phyloP scores from a whole-genome alignment of 2,113 vertebrate species.

The Lycocorax pyrrhopterus region DNA sequence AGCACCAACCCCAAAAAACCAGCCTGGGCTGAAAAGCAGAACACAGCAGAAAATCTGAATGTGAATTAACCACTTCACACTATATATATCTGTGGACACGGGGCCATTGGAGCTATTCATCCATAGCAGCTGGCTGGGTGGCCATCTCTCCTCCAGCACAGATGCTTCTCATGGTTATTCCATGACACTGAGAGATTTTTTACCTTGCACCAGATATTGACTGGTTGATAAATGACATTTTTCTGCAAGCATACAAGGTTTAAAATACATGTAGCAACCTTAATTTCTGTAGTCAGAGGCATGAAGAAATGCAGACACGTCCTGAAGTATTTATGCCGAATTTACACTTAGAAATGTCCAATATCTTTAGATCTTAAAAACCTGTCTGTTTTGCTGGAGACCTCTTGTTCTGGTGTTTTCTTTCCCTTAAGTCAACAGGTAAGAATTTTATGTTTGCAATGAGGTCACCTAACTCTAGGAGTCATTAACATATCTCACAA shows the following conservation, averaged over 20 bases:
- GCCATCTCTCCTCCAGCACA: neutral
- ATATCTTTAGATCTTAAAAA: neutral
- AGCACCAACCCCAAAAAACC: accelerated
- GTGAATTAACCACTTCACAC: neutral
- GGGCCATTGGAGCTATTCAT: accelerated
- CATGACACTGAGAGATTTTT: neutral
- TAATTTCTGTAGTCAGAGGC: neutral
- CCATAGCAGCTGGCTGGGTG: neutral
- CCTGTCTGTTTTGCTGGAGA: neutral
- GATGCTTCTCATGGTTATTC: neutral
- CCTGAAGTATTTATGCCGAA: neutral
- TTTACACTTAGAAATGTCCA: neutral
- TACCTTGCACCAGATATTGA: neutral
- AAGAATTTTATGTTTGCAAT: neutral
- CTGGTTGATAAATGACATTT: neutral
- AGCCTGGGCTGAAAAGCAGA: neutral
- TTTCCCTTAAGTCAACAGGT: neutral
- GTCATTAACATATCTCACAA: neutral
- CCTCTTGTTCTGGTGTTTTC: neutral
- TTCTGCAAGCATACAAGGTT: neutral
- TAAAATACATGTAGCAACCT: neutral
- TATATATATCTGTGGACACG: neutral
- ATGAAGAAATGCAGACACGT: neutral
- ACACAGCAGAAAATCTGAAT: neutral
- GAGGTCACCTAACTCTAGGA: neutral